Evolutionary conservation across 2,113 vertebrate genomes (phyloP).

Genomic region (Odontesthes bonariensis): DNA sequence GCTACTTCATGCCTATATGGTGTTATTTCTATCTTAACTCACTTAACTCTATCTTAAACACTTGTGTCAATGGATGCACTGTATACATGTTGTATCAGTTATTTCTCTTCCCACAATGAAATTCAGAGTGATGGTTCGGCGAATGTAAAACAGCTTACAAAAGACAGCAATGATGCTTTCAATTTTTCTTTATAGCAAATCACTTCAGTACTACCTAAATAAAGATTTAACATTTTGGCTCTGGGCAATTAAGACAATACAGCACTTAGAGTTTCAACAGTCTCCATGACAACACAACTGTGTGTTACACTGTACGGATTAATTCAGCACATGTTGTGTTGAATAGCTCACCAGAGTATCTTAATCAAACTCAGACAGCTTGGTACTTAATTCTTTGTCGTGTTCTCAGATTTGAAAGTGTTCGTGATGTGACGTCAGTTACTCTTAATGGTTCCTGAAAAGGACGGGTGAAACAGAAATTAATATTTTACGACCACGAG

Average conservation of each 20-base stretch:
- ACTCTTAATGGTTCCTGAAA: neutral
- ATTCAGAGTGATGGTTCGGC: neutral
- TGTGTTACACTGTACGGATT: neutral
- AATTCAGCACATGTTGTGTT: neutral
- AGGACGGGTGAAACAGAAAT: neutral
- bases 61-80: neutral
- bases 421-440: neutral
- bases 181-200: no score
- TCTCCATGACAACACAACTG: neutral
- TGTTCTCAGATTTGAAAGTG: neutral
- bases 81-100: neutral
- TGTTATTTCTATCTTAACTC: neutral
- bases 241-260: no score
- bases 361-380: no score
- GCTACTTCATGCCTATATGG: neutral
- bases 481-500: neutral
- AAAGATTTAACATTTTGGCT: no score
- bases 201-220: no score
- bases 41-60: no score
- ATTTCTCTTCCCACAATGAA: neutral
- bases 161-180: neutral
- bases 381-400: neutral
- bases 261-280: neutral
- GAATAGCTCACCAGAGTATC: neutral
- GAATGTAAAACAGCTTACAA: neutral